Percentiles rank a stretch among this genome's conserved stretches.
Conservation (phyloP, 2,888 invertebrate species). For the Cistogaster globosa region DNA sequence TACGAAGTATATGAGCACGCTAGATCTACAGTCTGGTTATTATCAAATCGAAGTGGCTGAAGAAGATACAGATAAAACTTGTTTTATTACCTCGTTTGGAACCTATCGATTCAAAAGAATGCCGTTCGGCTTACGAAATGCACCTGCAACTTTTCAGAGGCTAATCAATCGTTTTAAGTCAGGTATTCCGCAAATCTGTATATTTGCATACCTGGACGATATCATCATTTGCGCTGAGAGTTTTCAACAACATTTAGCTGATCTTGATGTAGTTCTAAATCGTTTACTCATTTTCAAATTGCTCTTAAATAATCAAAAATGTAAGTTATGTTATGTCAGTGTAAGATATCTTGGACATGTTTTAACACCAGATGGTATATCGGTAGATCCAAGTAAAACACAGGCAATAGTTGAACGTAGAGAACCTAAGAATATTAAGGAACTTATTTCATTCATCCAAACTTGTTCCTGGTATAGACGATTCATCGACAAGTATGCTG, state of each 20-base stretch:
- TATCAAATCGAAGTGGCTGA: constrained; percentile 64
- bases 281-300: constrained; percentile 25
- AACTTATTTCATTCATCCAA: constrained; percentile 18
- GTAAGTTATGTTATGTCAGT: constrained; percentile 32
- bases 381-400: no score
- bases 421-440: neutral
- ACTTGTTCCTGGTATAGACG: constrained; percentile 5
- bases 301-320: constrained; percentile 29
- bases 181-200: constrained; percentile 61
- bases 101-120: constrained; percentile 59
- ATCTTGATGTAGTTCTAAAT: neutral
- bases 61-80: constrained; percentile 67
- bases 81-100: constrained; percentile 27
- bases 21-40: constrained; percentile 77
- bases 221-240: constrained; percentile 35
- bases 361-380: constrained; percentile 37
- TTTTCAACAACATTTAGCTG: constrained; percentile 33
- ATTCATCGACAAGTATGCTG: neutral
- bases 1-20: constrained; percentile 76
- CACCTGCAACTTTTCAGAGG: constrained; percentile 62
- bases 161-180: constrained; percentile 75
- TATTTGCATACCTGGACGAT: constrained; percentile 53
- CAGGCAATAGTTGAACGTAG: constrained; percentile 11
- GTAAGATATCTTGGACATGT: constrained; percentile 58
- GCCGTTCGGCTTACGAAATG: constrained; percentile 62